phyloP scores from a whole-genome alignment of 1,140 invertebrate species.

The Plodia interpunctella region DNA sequence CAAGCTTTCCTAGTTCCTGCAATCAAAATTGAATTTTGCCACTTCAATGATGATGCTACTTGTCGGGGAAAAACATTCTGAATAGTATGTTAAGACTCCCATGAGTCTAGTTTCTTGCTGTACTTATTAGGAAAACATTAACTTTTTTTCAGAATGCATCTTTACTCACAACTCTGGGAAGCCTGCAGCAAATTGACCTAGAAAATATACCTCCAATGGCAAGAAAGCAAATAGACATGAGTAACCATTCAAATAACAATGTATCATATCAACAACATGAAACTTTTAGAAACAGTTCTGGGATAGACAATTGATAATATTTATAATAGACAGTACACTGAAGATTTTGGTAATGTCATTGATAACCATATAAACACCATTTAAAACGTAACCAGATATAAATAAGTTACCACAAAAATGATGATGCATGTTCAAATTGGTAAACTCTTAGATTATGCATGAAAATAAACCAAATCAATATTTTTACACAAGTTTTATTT shows the following conservation, averaged over 20 bases:
- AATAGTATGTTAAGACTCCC: no score
- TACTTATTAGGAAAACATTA: not conserved
- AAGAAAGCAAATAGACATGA: constrained; percentile 28
- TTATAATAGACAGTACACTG: no score
- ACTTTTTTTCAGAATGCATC: constrained; percentile 48
- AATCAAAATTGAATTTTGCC: no score
- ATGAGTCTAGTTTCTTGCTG: no score
- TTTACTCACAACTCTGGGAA: constrained; percentile 36
- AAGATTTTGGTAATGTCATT: no score
- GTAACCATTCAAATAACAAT: constrained; percentile 26
- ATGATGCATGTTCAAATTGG: no score
- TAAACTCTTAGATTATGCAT: not conserved
- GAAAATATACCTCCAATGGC: constrained; percentile 35
- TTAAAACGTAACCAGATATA: no score
- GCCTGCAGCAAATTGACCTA: constrained; percentile 40
- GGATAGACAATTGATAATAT: constrained; percentile 30
- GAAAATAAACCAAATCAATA: not conserved
- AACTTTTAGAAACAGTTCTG: constrained; percentile 33
- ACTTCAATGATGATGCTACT: no score
- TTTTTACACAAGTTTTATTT: not conserved
- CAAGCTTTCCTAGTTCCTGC: no score
- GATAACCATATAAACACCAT: no score
- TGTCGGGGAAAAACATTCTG: no score
- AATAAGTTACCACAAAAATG: no score
- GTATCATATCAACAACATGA: constrained; percentile 36